Conservation (phyloP, 1,140 invertebrate genomes). For the Drosophila lini region DNA sequence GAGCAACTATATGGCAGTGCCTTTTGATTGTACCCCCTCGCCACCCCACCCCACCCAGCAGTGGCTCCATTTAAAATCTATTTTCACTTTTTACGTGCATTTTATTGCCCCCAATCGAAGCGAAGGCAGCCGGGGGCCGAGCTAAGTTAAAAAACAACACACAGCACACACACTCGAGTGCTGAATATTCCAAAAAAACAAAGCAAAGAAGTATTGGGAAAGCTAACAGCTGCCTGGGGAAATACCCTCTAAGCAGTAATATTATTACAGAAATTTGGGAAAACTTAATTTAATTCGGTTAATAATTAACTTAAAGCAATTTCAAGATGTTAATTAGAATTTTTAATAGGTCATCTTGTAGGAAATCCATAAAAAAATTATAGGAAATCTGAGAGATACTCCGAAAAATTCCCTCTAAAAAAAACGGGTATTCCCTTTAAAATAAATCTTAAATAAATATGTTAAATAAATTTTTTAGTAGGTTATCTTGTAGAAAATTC, state of each 20-base stretch:
- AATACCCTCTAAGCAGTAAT: slow-evolving; percentile 4
- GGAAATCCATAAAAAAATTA: background rate
- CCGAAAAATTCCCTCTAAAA: too few relatives aligned
- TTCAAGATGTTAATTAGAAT: background rate
- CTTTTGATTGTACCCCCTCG: background rate
- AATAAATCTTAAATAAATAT: background rate
- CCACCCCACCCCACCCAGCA: background rate
- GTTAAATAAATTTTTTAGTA: too few relatives aligned
- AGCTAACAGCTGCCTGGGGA: background rate
- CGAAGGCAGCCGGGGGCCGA: slow-evolving; percentile 1
- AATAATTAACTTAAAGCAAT: background rate
- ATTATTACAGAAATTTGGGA: background rate
- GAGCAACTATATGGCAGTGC: background rate
- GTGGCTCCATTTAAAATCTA: slow-evolving; percentile 29
- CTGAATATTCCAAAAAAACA: slow-evolving; percentile 8
- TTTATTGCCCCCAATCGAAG: slow-evolving; percentile 36
- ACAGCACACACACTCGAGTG: slow-evolving; percentile 1
- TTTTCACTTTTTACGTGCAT: slow-evolving; percentile 31
- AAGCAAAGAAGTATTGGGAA: background rate
- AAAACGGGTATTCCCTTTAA: too few relatives aligned
- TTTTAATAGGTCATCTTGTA: too few relatives aligned
- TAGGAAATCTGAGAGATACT: too few relatives aligned
- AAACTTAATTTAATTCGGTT: background rate
- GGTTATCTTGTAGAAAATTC: background rate
- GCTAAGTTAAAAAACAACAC: background rate